Evolutionary conservation across 1,140 invertebrate genomes (phyloP), one percentile per base, ranked within the genome.

Genomic region (Xylocopa sonorina): DNA sequence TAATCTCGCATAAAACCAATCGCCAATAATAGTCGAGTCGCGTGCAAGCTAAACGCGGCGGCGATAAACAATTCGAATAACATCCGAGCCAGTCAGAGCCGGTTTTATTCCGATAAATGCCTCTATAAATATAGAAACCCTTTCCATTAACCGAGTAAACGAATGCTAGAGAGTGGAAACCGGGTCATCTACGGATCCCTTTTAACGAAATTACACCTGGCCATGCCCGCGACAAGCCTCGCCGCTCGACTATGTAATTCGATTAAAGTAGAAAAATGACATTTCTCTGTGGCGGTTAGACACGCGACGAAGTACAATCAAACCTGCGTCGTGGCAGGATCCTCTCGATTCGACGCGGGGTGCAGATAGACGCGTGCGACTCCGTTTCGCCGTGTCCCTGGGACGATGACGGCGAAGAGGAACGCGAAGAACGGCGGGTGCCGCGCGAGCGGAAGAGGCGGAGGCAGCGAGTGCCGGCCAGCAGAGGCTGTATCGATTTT

Each of bases 401-500:
- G n/a, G 32, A 27, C 53, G 55, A 72, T 7, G 53, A n/a, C 10
- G 27, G 12, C 46, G 32, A 51, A 32, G 48, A 80, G 55, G 62
- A 57, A 50, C 29, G 6, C 32, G 50, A 18, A 18, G 16, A 27
- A 63, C 46, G 46, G 51, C 24, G 24, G 24, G 24, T 3, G 18
- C 5, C 55, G n/a, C 12, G 55, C 18, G 46, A 67, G 67, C 55
- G 50, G 69, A 48, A 43, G 21, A 80, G 29, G 12, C n/a, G n/a
- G 1, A 10, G 32, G 50, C 16, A 68, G 67, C 27, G 53, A 60
- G 58, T n/a, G n/a, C 21, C 57, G 55, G 55, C 81, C 50, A 63
- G 62, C 68, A 24, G 41, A 68, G 50, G 67, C 73, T 58, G 58
- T 86, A 86, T 86, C 83, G 83, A 86, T 86, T 86, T 86, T 82